These are phyloP conservation scores for Branchipolynoe longqiensis DNA, from an alignment of 2,888 invertebrate species.

Conservation along the genomic window DNA sequence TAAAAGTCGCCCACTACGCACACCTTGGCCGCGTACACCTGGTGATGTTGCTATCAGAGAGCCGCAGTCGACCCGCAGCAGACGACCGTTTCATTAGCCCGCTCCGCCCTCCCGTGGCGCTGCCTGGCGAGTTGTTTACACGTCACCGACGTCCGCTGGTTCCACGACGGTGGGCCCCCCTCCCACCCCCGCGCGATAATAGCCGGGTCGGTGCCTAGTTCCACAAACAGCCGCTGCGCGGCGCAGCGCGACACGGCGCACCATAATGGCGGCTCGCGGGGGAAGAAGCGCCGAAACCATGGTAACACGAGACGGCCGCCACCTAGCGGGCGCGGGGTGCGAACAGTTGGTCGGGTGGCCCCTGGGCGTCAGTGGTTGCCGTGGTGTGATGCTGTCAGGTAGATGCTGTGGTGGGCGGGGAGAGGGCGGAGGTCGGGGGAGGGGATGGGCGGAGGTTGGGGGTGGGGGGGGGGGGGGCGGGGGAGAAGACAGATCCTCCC, in stretches of 20 bases:
- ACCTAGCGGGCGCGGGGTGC: slow-evolving; percentile 31
- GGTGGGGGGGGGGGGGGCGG: no score
- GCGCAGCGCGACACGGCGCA: not conserved
- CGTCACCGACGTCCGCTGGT: not conserved
- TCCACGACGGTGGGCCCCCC: not conserved
- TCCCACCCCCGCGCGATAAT: slow-evolving; percentile 35
- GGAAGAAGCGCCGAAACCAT: slow-evolving; percentile 13
- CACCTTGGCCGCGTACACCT: no score
- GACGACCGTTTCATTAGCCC: not conserved
- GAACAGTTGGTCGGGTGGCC: slow-evolving; percentile 38
- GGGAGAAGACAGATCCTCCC: no score
- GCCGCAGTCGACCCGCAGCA: not conserved
- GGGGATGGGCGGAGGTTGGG: no score
- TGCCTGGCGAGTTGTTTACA: not conserved
- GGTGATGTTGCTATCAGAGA: not conserved
- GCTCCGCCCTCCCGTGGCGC: not conserved
- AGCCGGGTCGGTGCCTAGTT: slow-evolving; percentile 24
- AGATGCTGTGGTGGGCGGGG: no score
- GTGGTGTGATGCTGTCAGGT: no score
- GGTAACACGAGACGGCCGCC: slow-evolving; percentile 51
- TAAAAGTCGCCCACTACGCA: not conserved
- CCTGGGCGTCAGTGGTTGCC: slow-evolving; percentile 28
- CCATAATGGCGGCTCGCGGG: not conserved
- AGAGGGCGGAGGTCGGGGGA: no score
- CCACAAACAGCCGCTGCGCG: slow-evolving; percentile 38